These are phyloP conservation scores for Crocuta crocuta DNA, from an alignment of 2,113 vertebrate species.

Conservation along the genomic window DNA sequence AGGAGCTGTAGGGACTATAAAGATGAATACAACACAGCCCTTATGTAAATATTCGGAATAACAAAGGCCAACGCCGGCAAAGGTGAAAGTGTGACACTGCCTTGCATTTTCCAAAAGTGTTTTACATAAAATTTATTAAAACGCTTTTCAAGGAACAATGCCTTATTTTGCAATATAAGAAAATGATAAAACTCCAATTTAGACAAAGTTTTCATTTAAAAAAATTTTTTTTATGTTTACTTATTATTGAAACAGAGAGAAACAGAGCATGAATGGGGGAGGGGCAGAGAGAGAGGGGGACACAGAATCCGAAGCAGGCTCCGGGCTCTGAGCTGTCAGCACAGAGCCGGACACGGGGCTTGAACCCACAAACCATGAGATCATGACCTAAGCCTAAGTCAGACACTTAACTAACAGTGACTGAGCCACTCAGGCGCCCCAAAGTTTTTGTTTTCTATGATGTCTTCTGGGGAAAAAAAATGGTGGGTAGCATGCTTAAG, in stretches of 20 bases:
- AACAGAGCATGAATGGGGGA: no score
- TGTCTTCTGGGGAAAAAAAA: neutral
- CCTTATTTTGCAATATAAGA: neutral
- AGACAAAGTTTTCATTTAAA: neutral
- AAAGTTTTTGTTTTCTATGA: neutral
- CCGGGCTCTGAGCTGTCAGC: no score
- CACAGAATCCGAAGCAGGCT: no score
- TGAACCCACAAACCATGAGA: no score
- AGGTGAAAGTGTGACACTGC: neutral
- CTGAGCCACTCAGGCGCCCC: no score
- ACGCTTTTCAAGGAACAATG: neutral
- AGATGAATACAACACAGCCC: neutral
- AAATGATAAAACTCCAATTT: slow-evolving; percentile 5
- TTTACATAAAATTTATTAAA: neutral
- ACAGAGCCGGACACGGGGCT: no score
- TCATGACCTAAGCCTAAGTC: no score
- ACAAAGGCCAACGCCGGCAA: neutral
- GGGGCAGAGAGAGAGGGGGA: no score
- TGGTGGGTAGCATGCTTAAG: neutral
- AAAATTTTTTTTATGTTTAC: no score
- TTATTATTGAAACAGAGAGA: no score
- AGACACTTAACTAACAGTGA: no score
- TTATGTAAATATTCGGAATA: neutral
- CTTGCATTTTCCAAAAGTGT: neutral
- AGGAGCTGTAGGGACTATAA: neutral